Evolutionary conservation across 1,140 invertebrate species (phyloP).

Genomic region (Bombus affinis): DNA sequence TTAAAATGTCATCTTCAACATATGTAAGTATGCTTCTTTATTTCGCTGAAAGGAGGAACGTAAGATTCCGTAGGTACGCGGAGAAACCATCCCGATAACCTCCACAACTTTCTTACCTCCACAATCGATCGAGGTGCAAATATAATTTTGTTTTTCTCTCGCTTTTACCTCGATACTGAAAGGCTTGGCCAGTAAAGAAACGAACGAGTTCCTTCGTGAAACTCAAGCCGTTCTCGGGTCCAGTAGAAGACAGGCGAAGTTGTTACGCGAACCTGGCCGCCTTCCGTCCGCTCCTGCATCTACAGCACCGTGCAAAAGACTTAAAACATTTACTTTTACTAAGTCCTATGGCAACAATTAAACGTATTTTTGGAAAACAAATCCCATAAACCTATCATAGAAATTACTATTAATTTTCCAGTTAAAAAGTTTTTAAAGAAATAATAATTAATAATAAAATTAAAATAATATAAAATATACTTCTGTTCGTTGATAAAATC

Average conservation of each 20-base stretch:
- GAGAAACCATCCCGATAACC: slow-evolving; percentile 25
- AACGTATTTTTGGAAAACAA: neutral
- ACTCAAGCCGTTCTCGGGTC: slow-evolving; percentile 35
- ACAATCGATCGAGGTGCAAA: slow-evolving; percentile 27
- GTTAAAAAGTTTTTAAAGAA: neutral
- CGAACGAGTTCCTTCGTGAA: slow-evolving; percentile 67
- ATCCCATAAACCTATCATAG: neutral
- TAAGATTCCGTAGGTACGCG: neutral
- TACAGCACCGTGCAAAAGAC: neutral
- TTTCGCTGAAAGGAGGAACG: neutral
- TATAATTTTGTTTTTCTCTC: slow-evolving; percentile 55
- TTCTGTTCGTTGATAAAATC: neutral
- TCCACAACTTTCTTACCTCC: slow-evolving; percentile 1
- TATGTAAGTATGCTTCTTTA: neutral
- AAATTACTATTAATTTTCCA: neutral
- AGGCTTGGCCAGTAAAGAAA: slow-evolving; percentile 59
- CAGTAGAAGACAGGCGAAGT: slow-evolving; percentile 31
- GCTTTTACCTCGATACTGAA: slow-evolving; percentile 54
- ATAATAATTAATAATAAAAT: neutral
- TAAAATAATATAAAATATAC: neutral
- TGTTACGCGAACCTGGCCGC: slow-evolving; percentile 38
- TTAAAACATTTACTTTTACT: neutral
- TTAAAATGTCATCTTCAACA: neutral
- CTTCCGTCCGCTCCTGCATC: slow-evolving; percentile 16
- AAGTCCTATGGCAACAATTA: neutral